phyloP scores from a whole-genome alignment of 2,113 vertebrate species.

The Ophthalmolycus amberensis region DNA sequence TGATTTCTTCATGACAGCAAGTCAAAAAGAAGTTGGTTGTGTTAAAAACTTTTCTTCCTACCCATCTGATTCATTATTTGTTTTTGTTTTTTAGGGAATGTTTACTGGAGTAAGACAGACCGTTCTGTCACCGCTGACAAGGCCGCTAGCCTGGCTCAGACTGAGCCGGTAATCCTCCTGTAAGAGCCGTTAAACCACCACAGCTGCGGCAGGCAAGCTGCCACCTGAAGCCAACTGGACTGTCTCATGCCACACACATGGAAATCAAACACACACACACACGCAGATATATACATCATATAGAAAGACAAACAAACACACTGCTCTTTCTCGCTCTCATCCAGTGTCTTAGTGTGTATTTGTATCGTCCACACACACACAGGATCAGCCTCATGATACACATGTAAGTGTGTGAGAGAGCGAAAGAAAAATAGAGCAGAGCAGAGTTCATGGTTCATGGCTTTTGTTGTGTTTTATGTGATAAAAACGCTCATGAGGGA shows the following conservation, averaged over 20 bases:
- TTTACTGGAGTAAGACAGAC: conserved; percentile 56
- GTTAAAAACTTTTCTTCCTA: conserved; percentile 36
- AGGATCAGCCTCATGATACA: background rate
- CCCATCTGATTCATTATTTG: conserved; percentile 12
- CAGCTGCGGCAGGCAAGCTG: conserved; percentile 74
- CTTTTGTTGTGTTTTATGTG: conserved; percentile 7
- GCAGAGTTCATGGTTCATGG: conserved; percentile 10
- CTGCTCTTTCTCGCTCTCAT: background rate
- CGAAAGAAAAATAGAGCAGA: conserved; percentile 4
- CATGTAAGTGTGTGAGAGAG: background rate
- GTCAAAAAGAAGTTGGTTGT: conserved; percentile 14
- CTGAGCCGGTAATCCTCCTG: conserved; percentile 69
- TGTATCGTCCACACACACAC: background rate
- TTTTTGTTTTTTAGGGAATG: conserved; percentile 38
- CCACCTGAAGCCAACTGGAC: conserved; percentile 69
- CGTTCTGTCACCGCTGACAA: conserved; percentile 43
- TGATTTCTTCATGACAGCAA: background rate
- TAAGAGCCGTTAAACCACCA: conserved; percentile 71
- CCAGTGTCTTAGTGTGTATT: background rate
- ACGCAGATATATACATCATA: conserved; percentile 14
- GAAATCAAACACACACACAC: conserved; percentile 37
- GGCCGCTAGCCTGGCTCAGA: conserved; percentile 47
- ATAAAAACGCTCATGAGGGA: conserved; percentile 1
- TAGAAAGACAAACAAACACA: conserved; percentile 34
- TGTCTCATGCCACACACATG: conserved; percentile 39